These are phyloP conservation scores for Perdita meconis DNA, from an alignment of 2,888 invertebrate genomes.

Conservation along the genomic window DNA sequence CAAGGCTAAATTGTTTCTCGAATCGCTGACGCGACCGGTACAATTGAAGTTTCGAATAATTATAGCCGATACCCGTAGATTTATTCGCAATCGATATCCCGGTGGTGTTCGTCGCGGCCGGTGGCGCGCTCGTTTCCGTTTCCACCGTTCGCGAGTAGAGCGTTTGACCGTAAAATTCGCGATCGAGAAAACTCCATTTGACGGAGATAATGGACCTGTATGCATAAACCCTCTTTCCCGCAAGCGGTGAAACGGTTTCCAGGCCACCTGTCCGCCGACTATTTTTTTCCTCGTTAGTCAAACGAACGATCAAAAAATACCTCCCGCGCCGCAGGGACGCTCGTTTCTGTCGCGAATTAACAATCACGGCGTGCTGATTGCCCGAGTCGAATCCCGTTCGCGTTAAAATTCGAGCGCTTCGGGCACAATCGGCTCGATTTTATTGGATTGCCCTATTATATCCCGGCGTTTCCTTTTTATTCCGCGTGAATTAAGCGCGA, in stretches of 20 bases:
- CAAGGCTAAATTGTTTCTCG: too few species aligned
- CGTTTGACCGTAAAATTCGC: not conserved
- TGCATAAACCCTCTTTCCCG: constrained; percentile 22
- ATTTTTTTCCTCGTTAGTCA: constrained; percentile 58
- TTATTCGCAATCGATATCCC: too few species aligned
- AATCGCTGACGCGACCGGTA: too few species aligned
- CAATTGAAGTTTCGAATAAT: too few species aligned
- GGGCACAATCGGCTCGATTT: constrained; percentile 26
- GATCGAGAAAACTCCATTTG: constrained; percentile 14
- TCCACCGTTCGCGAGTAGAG: not conserved
- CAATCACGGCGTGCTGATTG: constrained; percentile 53
- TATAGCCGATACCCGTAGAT: too few species aligned
- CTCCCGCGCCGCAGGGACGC: constrained; percentile 28
- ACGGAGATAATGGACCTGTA: constrained; percentile 13
- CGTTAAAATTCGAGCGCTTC: constrained; percentile 26
- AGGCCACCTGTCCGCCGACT: constrained; percentile 8
- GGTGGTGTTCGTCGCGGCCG: not conserved
- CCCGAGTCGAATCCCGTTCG: constrained; percentile 41
- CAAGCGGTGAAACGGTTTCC: constrained; percentile 21
- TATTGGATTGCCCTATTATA: constrained; percentile 11
- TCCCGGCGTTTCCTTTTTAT: too few species aligned
- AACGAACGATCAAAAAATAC: constrained; percentile 56
- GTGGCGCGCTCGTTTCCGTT: not conserved
- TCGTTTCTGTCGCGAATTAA: constrained; percentile 52
- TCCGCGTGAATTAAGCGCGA: too few species aligned